Conservation (phyloP, 1,140 invertebrate species). For the Bombus breviceps region DNA sequence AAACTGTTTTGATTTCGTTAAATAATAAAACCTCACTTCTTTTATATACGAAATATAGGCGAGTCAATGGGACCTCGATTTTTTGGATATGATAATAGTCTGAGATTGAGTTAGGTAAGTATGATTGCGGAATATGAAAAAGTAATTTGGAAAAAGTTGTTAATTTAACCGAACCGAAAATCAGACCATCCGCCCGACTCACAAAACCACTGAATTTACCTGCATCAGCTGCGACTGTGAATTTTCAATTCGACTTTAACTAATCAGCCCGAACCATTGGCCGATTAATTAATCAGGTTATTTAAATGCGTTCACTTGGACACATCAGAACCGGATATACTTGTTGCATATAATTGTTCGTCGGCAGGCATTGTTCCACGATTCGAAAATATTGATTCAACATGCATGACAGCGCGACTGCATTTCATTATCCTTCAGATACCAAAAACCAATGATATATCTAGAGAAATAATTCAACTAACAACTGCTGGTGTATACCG, state of each 20-base stretch:
- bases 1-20: not conserved
- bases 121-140: too few species aligned
- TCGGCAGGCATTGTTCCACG: conserved; percentile 42
- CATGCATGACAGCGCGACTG: conserved; percentile 2
- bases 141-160: too few species aligned
- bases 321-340: conserved; percentile 27
- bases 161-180: too few species aligned
- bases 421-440: conserved; percentile 39
- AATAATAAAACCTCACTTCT: not conserved
- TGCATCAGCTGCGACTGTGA: too few species aligned
- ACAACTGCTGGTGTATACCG: not conserved
- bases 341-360: conserved; percentile 60
- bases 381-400: conserved; percentile 63
- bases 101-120: not conserved
- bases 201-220: too few species aligned
- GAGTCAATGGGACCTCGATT: not conserved
- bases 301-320: conserved; percentile 62
- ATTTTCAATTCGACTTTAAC: not conserved
- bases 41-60: not conserved
- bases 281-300: conserved; percentile 62
- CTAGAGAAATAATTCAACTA: not conserved
- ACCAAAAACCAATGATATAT: conserved; percentile 38
- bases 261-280: conserved; percentile 5
- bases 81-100: not conserved
- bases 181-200: not conserved